A percentile compares a stretch with the other conserved stretches of the same genome.
Evolutionary conservation across 2,797 vertebrate species (phyloP).

Genomic region (Potorous gilbertii): DNA sequence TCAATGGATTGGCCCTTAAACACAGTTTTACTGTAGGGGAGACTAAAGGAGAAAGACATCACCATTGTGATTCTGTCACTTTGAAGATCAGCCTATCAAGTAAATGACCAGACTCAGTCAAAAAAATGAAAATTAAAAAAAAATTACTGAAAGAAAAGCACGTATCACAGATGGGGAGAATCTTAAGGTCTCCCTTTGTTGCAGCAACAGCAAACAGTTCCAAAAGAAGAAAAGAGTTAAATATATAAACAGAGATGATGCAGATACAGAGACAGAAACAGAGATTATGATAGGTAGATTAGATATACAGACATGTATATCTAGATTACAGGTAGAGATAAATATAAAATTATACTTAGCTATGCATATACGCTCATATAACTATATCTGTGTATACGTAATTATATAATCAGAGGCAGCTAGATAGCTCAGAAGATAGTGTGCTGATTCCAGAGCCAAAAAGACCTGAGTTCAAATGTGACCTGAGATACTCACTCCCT

Average conservation of each 20-base stretch:
- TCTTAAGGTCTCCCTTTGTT: slow-evolving; percentile 19
- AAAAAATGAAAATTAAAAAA: neutral
- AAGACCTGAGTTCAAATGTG: neutral
- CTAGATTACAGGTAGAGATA: neutral
- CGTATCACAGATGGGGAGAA: neutral
- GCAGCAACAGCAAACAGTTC: slow-evolving; percentile 13
- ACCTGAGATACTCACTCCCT: neutral
- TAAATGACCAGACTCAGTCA: neutral
- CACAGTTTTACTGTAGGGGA: neutral
- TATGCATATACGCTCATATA: neutral
- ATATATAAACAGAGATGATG: neutral
- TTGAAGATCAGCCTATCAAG: slow-evolving; percentile 32
- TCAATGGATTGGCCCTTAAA: slow-evolving; percentile 16
- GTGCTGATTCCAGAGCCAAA: neutral
- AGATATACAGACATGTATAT: neutral
- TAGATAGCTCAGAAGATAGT: neutral
- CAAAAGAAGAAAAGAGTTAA: slow-evolving; percentile 2
- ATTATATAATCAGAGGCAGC: neutral
- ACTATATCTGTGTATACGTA: neutral
- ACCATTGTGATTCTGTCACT: slow-evolving; percentile 7
- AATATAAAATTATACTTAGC: neutral
- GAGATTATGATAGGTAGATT: neutral
- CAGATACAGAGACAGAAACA: neutral
- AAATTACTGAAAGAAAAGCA: neutral
- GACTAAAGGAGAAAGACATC: neutral